phyloP scores from a whole-genome alignment of 1,140 invertebrate species.

The Drosophila oshimai region DNA sequence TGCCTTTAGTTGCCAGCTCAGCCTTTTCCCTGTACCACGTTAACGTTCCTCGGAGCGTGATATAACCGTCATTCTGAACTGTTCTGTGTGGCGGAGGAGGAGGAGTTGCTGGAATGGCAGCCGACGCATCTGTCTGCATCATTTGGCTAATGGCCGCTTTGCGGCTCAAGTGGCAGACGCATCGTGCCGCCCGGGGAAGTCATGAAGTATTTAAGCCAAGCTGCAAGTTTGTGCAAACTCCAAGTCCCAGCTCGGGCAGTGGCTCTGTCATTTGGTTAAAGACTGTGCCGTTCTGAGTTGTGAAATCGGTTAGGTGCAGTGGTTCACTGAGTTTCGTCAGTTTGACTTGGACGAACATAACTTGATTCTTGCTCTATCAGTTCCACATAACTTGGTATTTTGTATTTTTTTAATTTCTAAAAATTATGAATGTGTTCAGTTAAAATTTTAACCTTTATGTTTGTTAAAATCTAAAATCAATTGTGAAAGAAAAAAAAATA shows the following conservation, averaged over 20 bases:
- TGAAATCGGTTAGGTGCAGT: background rate
- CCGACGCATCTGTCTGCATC: constrained; percentile 52
- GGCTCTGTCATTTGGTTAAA: constrained; percentile 22
- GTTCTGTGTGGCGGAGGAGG: background rate
- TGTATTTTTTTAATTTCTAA: no score
- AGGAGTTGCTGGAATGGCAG: constrained; percentile 18
- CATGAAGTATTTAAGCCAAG: constrained; percentile 66
- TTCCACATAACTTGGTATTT: no score
- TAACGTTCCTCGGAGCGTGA: constrained; percentile 13
- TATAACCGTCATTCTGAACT: constrained; percentile 3
- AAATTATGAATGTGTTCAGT: no score
- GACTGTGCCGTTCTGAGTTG: background rate
- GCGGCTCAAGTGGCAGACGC: constrained; percentile 61
- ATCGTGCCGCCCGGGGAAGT: constrained; percentile 34
- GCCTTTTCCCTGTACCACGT: constrained; percentile 63
- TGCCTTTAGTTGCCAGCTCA: constrained; percentile 56
- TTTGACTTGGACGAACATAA: background rate
- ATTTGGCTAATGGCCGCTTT: constrained; percentile 73
- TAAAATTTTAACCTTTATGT: no score
- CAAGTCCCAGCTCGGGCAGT: background rate
- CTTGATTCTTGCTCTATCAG: no score
- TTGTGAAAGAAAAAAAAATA: no score
- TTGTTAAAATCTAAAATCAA: no score
- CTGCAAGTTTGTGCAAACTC: constrained; percentile 34
- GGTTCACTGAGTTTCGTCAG: background rate